Conservation (phyloP, 2,888 invertebrate genomes). For the Nudaria mundana region DNA sequence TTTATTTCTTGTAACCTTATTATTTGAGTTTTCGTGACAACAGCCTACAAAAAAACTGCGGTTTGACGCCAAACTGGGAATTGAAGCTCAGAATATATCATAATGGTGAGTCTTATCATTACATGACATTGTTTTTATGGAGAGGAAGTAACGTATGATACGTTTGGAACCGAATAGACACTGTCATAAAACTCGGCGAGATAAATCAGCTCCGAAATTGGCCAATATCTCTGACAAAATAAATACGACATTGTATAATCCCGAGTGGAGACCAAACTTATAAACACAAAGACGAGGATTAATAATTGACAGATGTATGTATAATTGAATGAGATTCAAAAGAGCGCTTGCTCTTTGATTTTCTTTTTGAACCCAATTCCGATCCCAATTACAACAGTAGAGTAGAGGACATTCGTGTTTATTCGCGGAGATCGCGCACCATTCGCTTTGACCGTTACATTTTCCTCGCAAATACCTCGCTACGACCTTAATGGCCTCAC, state of each 20-base stretch:
- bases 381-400: conserved; percentile 24
- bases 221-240: conserved; percentile 25
- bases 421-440: conserved; percentile 19
- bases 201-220: conserved; percentile 26
- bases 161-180: conserved; percentile 31
- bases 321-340: conserved; percentile 16
- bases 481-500: conserved; percentile 28
- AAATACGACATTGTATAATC: conserved; percentile 15
- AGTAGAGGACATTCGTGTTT: conserved; percentile 29
- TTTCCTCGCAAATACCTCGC: conserved; percentile 32
- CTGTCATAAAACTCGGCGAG: conserved; percentile 30
- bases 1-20: conserved; percentile 17
- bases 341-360: conserved; percentile 19
- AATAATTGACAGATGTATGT: conserved; percentile 21
- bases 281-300: conserved; percentile 21
- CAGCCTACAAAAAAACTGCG: conserved; percentile 22
- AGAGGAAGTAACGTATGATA: conserved; percentile 39
- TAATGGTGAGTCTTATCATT: conserved; percentile 32
- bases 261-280: conserved; percentile 8
- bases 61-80: conserved; percentile 1
- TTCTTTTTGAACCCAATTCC: conserved; percentile 31
- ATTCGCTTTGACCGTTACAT: conserved; percentile 30
- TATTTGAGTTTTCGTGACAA: conserved; percentile 20
- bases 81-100: conserved; percentile 25
- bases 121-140: conserved; percentile 36